These are phyloP conservation scores for Elephas maximus DNA, from an alignment of 2,113 vertebrate genomes.

Conservation along the genomic window DNA sequence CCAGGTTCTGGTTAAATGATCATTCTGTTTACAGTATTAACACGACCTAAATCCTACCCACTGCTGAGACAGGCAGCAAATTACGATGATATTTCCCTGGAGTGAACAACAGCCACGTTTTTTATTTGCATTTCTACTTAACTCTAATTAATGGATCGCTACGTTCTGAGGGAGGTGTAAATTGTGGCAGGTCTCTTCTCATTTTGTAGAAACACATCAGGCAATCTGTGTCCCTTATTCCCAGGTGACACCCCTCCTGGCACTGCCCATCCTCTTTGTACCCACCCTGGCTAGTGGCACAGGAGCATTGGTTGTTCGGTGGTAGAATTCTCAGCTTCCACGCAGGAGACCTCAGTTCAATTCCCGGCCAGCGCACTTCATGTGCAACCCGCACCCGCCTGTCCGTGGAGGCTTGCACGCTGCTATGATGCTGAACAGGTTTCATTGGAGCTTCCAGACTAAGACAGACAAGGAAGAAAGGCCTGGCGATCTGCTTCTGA, in stretches of 20 bases:
- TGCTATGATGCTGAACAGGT: no score
- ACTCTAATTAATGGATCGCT: fast-evolving
- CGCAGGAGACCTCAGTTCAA: no score
- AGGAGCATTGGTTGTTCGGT: no score
- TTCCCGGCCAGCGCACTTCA: no score
- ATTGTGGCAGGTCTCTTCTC: fast-evolving
- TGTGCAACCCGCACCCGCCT: no score
- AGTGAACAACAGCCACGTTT: neutral
- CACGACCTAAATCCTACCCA: neutral
- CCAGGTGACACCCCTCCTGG: fast-evolving
- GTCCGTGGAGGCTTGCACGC: no score
- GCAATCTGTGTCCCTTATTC: no score
- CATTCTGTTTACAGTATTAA: fast-evolving
- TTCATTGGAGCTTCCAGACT: no score
- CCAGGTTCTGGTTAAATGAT: neutral
- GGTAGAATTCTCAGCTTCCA: no score
- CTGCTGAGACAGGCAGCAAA: fast-evolving
- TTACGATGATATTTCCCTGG: fast-evolving
- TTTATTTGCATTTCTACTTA: neutral
- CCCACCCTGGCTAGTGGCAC: no score
- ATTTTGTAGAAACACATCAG: fast-evolving
- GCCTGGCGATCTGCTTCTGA: no score
- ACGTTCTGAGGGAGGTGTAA: neutral
- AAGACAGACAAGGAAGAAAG: no score
- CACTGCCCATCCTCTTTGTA: neutral